Evolutionary conservation across 2,113 vertebrate species (phyloP).

Genomic region (Nyctereutes procyonoides): DNA sequence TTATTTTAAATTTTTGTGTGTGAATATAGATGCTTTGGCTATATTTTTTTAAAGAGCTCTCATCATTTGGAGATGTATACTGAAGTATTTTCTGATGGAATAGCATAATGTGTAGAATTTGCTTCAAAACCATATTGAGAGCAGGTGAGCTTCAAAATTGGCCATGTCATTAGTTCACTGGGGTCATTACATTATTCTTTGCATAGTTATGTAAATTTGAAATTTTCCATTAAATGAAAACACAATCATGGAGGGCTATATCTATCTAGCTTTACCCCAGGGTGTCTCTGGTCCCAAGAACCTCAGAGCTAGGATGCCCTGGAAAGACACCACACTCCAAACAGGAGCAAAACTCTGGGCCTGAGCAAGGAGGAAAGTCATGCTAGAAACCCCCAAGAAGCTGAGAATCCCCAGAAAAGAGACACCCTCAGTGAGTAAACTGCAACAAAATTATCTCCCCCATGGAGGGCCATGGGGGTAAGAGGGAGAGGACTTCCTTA

Average conservation of each 20-base stretch:
- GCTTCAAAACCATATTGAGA: background rate
- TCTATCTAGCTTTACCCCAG: background rate
- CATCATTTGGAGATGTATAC: background rate
- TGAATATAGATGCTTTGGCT: background rate
- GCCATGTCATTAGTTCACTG: background rate
- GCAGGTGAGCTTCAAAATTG: background rate
- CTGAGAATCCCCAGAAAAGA: background rate
- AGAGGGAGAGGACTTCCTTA: background rate
- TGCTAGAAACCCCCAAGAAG: background rate
- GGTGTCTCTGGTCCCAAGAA: background rate
- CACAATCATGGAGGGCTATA: background rate
- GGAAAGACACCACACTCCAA: background rate
- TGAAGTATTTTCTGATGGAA: background rate
- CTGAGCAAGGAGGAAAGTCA: background rate
- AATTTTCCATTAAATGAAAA: background rate
- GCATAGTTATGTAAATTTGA: background rate
- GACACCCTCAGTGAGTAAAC: background rate
- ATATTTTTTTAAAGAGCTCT: background rate
- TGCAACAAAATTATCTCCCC: background rate
- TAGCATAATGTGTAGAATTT: background rate
- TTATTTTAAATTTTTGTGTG: background rate
- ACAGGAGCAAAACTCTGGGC: background rate
- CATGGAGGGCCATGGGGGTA: background rate
- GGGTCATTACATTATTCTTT: background rate
- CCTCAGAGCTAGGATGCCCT: background rate